These are phyloP conservation scores for Lepetodrilus schrolli DNA, from an alignment of 2,888 invertebrate species.

Conservation along the genomic window DNA sequence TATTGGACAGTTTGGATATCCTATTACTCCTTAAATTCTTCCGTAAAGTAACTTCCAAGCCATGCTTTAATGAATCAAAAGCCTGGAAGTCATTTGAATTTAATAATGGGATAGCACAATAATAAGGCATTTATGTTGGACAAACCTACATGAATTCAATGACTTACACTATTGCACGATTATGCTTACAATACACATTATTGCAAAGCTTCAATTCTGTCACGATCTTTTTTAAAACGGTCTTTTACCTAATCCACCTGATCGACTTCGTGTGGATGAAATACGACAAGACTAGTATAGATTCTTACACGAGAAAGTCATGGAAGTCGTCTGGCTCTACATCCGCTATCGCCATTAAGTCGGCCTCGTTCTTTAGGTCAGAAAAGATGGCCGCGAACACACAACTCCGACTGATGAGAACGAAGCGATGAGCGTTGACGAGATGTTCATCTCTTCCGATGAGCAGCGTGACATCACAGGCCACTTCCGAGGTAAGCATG, in stretches of 20 bases:
- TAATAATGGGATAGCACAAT: neutral
- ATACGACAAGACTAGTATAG: too few relatives aligned
- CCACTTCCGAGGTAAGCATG: neutral
- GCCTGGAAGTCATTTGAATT: neutral
- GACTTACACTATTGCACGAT: too few relatives aligned
- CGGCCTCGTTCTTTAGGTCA: neutral
- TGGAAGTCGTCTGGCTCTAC: neutral
- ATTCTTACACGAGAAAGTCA: neutral
- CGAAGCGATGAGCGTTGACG: slow-evolving; percentile 8
- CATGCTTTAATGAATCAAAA: neutral
- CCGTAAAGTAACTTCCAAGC: neutral
- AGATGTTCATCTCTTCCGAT: neutral
- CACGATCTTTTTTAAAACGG: neutral
- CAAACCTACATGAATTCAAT: too few relatives aligned
- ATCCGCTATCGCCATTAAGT: neutral
- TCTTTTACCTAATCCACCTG: neutral
- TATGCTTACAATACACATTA: too few relatives aligned
- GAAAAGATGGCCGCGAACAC: slow-evolving; percentile 16
- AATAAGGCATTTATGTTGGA: neutral
- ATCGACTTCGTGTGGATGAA: neutral
- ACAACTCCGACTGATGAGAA: slow-evolving; percentile 15
- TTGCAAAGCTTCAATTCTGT: neutral
- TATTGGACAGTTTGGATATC: too few relatives aligned
- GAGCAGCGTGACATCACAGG: neutral
- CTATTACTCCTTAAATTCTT: neutral